Percentiles rank a stretch among this genome's conserved stretches.
These are phyloP conservation scores for Agrilus planipennis DNA, from an alignment of 1,140 invertebrate genomes.

Conservation along the genomic window DNA sequence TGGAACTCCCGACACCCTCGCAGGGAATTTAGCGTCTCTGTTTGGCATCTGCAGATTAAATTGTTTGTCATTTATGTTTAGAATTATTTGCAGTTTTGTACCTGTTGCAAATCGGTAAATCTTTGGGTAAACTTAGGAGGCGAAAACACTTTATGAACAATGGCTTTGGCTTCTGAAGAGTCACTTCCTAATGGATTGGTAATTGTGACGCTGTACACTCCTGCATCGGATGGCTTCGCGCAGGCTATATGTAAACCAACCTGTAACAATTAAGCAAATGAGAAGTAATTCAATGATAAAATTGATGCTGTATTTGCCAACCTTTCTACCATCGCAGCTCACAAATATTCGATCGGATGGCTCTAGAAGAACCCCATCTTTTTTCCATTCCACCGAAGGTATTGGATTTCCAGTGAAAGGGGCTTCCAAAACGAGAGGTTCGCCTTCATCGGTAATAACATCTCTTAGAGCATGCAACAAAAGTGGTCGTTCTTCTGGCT, in stretches of 20 bases:
- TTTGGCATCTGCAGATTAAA: slow-evolving; percentile 44
- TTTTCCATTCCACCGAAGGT: slow-evolving; percentile 73
- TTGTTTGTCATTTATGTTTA: background rate
- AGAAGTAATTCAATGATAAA: background rate
- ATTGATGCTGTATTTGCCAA: slow-evolving; percentile 21
- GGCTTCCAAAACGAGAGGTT: slow-evolving; percentile 48
- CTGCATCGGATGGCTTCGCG: slow-evolving; percentile 57
- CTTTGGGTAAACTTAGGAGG: slow-evolving; percentile 69
- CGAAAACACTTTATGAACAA: slow-evolving; percentile 67
- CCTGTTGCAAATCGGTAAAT: slow-evolving; percentile 76
- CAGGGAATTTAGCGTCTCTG: slow-evolving; percentile 69
- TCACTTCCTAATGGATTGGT: slow-evolving; percentile 65
- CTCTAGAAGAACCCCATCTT: slow-evolving; percentile 55
- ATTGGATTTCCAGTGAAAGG: slow-evolving; percentile 76
- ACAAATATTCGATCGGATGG: slow-evolving; percentile 53
- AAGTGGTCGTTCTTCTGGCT: slow-evolving; percentile 57
- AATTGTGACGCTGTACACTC: slow-evolving; percentile 61
- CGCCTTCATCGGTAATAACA: slow-evolving; percentile 64
- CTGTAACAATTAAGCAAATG: slow-evolving; percentile 30
- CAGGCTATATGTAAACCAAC: slow-evolving; percentile 66
- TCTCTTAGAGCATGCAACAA: slow-evolving; percentile 66
- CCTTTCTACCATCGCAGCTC: slow-evolving; percentile 70
- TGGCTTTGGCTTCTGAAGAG: slow-evolving; percentile 50
- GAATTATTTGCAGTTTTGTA: slow-evolving; percentile 20
- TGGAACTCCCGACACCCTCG: slow-evolving; percentile 74